These are phyloP conservation scores for Arizona elegans DNA, from an alignment of 2,113 vertebrate genomes.

Conservation along the genomic window DNA sequence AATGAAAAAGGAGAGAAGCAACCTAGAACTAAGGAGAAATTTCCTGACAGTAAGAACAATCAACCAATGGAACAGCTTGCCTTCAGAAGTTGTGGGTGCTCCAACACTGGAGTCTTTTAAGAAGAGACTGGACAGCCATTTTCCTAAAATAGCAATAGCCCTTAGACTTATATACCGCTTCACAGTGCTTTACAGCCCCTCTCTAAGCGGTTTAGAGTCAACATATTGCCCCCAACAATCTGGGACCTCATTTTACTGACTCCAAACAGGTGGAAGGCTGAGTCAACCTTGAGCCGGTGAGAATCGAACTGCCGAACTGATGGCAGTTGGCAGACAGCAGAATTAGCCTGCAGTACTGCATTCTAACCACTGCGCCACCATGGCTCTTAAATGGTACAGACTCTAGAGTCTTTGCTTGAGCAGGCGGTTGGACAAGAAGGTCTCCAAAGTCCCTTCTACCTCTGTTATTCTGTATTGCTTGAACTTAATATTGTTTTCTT, in stretches of 20 bases:
- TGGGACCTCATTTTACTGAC: no score
- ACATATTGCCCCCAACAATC: no score
- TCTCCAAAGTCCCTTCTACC: not conserved
- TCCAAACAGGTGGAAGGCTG: no score
- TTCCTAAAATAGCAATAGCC: not conserved
- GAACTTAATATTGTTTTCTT: not conserved
- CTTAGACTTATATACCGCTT: no score
- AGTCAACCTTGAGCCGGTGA: no score
- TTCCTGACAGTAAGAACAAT: not conserved
- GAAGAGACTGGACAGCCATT: not conserved
- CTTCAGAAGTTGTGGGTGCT: not conserved
- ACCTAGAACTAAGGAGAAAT: not conserved
- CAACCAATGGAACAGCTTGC: not conserved
- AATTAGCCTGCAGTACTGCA: no score
- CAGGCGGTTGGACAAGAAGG: not conserved
- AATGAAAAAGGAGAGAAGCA: not conserved
- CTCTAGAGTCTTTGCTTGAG: not conserved
- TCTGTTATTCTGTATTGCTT: not conserved
- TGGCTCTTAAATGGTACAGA: no score
- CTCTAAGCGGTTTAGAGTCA: no score
- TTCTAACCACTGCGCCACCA: no score
- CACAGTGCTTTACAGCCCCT: no score
- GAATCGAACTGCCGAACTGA: no score
- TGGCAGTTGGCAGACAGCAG: no score
- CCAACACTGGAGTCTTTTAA: not conserved